Evolutionary conservation across 2,113 vertebrate species (phyloP).

Genomic region (Aegithalos caudatus): DNA sequence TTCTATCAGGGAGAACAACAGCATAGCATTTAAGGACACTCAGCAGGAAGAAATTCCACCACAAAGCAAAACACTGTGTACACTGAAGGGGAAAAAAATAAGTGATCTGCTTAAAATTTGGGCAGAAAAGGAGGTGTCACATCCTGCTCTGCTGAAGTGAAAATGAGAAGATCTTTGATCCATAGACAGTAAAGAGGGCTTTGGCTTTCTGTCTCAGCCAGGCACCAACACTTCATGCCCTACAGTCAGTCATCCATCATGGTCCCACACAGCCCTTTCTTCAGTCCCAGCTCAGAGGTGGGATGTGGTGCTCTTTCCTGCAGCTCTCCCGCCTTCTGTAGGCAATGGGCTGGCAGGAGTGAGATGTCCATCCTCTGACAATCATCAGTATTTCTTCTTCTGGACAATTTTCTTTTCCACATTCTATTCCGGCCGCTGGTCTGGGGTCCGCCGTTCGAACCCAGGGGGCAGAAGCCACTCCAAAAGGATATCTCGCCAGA

Average conservation of each 20-base stretch:
- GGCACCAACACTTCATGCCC: accelerated
- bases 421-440: no score
- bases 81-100: neutral
- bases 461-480: no score
- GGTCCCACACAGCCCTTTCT: neutral
- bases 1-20: neutral
- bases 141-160: neutral
- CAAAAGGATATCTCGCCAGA: no score
- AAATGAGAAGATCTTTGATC: neutral
- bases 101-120: neutral
- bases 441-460: no score
- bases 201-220: neutral
- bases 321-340: accelerated
- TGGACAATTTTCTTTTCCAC: neutral
- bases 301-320: accelerated
- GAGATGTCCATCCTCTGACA: neutral
- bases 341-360: neutral
- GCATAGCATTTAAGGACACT: neutral
- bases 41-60: neutral
- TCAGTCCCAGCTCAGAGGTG: neutral
- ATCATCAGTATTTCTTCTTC: neutral
- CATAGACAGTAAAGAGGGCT: neutral
- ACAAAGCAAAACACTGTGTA: neutral
- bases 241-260: accelerated
- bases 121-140: neutral